Evolutionary conservation across 2,113 vertebrate genomes (phyloP).

Genomic region (Charina bottae): DNA sequence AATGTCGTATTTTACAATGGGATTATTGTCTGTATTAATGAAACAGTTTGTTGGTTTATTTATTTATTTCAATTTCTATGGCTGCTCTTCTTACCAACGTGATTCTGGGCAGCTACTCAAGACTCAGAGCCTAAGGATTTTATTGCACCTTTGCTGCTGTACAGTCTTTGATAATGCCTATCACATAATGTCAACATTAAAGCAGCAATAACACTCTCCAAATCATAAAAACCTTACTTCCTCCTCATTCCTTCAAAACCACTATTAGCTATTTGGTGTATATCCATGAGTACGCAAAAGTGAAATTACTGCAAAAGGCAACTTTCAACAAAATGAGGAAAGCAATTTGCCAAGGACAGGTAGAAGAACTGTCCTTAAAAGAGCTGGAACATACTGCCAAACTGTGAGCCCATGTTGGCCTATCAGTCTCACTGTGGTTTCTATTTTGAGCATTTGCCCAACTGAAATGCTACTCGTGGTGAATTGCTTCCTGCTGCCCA

Average conservation of each 20-base stretch:
- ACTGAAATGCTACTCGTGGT: background rate
- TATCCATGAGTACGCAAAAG: background rate
- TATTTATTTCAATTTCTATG: background rate
- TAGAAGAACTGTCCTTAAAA: background rate
- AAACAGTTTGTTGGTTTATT: background rate
- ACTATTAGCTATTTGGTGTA: background rate
- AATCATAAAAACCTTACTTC: background rate
- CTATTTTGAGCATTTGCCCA: background rate
- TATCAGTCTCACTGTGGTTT: background rate
- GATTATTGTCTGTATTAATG: background rate
- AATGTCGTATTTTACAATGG: background rate
- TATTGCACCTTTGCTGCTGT: background rate
- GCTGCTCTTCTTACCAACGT: background rate
- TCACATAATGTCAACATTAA: background rate
- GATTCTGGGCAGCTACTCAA: background rate
- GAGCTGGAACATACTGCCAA: background rate
- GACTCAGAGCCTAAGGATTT: background rate
- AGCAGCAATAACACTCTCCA: background rate
- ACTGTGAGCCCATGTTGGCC: accelerated
- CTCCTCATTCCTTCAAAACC: background rate
- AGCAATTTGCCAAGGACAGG: too few relatives aligned
- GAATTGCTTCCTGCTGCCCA: background rate
- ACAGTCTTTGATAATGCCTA: background rate
- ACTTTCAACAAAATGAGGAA: background rate
- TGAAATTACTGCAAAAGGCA: background rate